These are phyloP conservation scores for Conger conger DNA, from an alignment of 2,113 vertebrate species.

Conservation along the genomic window DNA sequence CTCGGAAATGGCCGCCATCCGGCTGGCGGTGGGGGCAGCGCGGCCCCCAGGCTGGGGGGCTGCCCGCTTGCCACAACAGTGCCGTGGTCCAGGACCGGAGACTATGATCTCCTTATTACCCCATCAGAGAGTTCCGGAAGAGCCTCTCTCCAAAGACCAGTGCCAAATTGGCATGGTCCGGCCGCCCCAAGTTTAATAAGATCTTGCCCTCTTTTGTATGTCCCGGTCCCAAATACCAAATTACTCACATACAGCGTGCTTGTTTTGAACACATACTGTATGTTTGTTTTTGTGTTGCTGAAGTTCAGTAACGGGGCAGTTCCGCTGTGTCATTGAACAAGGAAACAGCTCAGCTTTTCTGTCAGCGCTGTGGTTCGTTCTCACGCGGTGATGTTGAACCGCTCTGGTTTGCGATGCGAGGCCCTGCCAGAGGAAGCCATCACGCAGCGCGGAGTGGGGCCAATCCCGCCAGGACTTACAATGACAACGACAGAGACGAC, in stretches of 20 bases:
- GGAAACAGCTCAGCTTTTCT: neutral
- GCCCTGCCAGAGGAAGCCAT: slow-evolving; percentile 44
- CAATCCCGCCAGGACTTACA: slow-evolving; percentile 43
- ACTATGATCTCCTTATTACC: slow-evolving; percentile 16
- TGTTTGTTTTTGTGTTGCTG: slow-evolving; percentile 6
- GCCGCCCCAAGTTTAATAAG: slow-evolving; percentile 31
- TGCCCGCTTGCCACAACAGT: slow-evolving; percentile 13
- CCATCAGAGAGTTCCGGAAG: slow-evolving; percentile 26
- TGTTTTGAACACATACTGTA: slow-evolving; percentile 15
- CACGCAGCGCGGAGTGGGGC: slow-evolving; percentile 28
- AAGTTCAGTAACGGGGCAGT: slow-evolving; percentile 11
- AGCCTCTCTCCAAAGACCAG: slow-evolving; percentile 28
- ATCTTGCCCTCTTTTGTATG: slow-evolving; percentile 25
- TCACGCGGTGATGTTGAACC: slow-evolving; percentile 35
- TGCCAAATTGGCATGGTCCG: slow-evolving; percentile 30
- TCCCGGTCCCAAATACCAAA: slow-evolving; percentile 33
- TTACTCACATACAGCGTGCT: slow-evolving; percentile 17
- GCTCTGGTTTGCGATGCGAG: slow-evolving; percentile 38
- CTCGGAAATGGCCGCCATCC: slow-evolving; percentile 5
- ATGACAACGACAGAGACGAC: no score
- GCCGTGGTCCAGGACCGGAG: slow-evolving; percentile 24
- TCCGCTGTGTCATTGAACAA: slow-evolving; percentile 5
- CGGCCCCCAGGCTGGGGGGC: neutral
- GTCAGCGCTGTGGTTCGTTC: neutral
- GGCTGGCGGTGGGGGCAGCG: slow-evolving; percentile 35